Conservation (phyloP, 2,888 invertebrate species). For the Diplolepis rosae region DNA sequence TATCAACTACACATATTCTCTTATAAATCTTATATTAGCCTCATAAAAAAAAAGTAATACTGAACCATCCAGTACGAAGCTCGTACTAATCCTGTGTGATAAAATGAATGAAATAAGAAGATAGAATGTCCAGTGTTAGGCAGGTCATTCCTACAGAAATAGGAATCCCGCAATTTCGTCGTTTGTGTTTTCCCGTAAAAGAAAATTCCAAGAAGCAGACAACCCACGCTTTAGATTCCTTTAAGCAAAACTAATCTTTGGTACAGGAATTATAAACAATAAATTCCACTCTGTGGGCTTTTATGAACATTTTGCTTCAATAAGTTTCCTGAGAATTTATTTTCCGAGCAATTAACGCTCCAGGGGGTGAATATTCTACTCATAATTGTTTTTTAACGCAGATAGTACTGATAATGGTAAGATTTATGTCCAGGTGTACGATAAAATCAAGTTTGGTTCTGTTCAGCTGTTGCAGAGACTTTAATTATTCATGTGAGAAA, state of each 20-base stretch:
- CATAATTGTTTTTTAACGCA: constrained; percentile 3
- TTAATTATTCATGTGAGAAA: background rate
- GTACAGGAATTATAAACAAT: background rate
- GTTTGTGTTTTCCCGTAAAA: background rate
- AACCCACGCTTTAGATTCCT: background rate
- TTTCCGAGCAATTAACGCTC: background rate
- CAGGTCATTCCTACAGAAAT: background rate
- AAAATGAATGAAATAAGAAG: constrained; percentile 3
- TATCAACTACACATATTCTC: background rate
- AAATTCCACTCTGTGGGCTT: background rate
- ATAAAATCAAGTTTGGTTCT: background rate
- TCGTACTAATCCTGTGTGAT: background rate
- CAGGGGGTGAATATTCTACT: background rate
- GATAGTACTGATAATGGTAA: background rate
- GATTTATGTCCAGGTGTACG: background rate
- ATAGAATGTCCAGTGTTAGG: background rate
- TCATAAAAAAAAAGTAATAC: constrained; percentile 19
- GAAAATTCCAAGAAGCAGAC: background rate
- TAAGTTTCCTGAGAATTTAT: background rate
- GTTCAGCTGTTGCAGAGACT: background rate
- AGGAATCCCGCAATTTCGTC: background rate
- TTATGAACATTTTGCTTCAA: background rate
- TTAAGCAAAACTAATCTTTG: background rate
- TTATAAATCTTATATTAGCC: constrained; percentile 10
- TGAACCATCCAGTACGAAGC: constrained; percentile 1